Conservation (phyloP, 1,140 invertebrate species). For the Rhyzopertha dominica region DNA sequence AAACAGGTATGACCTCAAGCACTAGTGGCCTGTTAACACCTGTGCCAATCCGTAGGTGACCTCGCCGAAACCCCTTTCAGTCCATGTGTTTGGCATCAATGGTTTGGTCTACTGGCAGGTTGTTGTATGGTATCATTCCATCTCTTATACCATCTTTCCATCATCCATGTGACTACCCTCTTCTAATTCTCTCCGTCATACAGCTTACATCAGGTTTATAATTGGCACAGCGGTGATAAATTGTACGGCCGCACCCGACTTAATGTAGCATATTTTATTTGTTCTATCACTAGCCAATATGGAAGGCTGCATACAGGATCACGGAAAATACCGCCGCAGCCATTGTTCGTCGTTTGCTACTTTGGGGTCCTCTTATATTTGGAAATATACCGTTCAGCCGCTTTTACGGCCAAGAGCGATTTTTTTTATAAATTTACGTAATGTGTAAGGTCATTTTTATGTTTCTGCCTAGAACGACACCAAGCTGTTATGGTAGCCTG, state of each 20-base stretch:
- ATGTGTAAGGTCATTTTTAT: no score
- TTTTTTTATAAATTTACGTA: no score
- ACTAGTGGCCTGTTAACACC: constrained; percentile 22
- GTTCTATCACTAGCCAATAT: constrained; percentile 18
- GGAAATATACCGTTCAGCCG: no score
- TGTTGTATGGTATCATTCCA: constrained; percentile 3
- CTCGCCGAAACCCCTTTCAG: constrained; percentile 14
- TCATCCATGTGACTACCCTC: not conserved
- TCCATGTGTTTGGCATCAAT: constrained; percentile 27
- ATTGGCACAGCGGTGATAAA: constrained; percentile 19
- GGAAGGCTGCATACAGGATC: constrained; percentile 23
- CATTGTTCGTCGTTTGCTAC: constrained; percentile 16
- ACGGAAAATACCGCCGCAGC: constrained; percentile 21
- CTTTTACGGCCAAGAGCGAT: no score
- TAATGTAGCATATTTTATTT: constrained; percentile 16
- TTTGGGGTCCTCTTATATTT: constrained; percentile 8
- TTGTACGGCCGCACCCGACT: constrained; percentile 25
- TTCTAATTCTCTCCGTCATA: not conserved
- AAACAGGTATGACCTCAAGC: constrained; percentile 22
- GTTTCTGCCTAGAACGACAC: no score
- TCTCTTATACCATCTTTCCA: constrained; percentile 14
- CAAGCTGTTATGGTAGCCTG: constrained; percentile 18
- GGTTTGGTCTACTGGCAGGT: constrained; percentile 24
- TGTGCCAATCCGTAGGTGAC: no score
- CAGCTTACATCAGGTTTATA: constrained; percentile 23